A percentile compares a stretch with the other conserved stretches of the same genome.
Evolutionary conservation across 1,140 invertebrate genomes (phyloP).

Genomic region (Drosophila nigrodunni): DNA sequence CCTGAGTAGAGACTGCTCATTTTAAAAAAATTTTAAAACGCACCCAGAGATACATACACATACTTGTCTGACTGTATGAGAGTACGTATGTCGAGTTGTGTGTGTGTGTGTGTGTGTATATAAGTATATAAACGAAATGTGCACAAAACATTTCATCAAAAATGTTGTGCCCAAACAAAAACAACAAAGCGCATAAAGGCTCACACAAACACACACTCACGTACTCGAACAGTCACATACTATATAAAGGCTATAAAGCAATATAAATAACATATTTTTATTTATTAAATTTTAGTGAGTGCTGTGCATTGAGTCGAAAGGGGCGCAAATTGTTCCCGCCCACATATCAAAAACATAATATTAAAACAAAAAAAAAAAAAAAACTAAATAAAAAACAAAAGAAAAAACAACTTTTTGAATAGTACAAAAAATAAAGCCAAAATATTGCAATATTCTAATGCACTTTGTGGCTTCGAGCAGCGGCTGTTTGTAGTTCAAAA

Average conservation of each 20-base stretch:
- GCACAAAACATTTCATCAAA: slow-evolving; percentile 78
- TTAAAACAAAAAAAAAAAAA: slow-evolving; percentile 21
- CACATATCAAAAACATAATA: slow-evolving; percentile 6
- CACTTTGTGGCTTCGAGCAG: slow-evolving; percentile 67
- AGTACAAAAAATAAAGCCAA: slow-evolving; percentile 26
- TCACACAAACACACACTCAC: slow-evolving; percentile 34
- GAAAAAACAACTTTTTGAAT: slow-evolving; percentile 46
- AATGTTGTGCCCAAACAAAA: slow-evolving; percentile 64
- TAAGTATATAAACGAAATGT: slow-evolving; percentile 67
- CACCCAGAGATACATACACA: slow-evolving; percentile 32
- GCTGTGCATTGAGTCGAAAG: slow-evolving; percentile 74
- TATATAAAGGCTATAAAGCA: slow-evolving; percentile 65
- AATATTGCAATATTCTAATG: slow-evolving; percentile 69
- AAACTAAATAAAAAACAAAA: slow-evolving; percentile 43
- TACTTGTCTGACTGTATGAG: slow-evolving; percentile 21
- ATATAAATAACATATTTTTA: slow-evolving; percentile 81
- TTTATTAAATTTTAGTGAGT: slow-evolving; percentile 82
- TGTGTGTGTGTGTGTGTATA: slow-evolving; percentile 10
- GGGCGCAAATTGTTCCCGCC: slow-evolving; percentile 61
- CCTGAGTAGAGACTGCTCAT: slow-evolving; percentile 47
- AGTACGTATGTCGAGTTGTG: not conserved
- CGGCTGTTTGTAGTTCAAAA: slow-evolving; percentile 31
- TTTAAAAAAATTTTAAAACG: slow-evolving; percentile 70
- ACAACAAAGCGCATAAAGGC: slow-evolving; percentile 66
- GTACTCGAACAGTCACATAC: slow-evolving; percentile 21